Conservation (phyloP, 2,797 vertebrate species). For the Threskiornis aethiopicus region DNA sequence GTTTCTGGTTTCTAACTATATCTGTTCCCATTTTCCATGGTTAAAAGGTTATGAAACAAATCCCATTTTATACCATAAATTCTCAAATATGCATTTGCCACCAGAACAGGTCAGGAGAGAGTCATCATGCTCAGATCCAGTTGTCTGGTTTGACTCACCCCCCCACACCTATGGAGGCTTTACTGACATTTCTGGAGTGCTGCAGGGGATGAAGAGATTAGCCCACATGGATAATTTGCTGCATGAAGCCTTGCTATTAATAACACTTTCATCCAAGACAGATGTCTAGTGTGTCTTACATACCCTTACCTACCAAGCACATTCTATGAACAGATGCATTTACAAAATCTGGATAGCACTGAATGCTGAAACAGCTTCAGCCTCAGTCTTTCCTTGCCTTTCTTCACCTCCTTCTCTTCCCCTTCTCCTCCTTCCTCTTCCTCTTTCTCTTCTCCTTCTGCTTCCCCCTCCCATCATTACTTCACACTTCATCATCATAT, state of each 20-base stretch:
- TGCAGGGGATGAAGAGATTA: background rate
- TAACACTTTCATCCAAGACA: background rate
- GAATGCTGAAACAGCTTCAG: background rate
- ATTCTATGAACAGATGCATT: background rate
- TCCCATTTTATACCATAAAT: background rate
- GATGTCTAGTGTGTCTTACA: background rate
- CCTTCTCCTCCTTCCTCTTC: background rate
- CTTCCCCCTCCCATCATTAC: background rate
- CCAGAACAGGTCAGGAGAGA: background rate
- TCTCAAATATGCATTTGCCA: background rate
- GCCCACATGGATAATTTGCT: background rate
- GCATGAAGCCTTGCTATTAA: background rate
- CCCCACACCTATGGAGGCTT: background rate
- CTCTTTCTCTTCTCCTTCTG: background rate
- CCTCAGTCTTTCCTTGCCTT: background rate
- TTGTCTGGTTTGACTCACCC: background rate
- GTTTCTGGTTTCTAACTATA: background rate
- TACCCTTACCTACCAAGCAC: background rate
- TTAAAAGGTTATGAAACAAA: background rate
- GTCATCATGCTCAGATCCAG: background rate
- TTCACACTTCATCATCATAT: background rate
- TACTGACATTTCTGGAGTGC: background rate
- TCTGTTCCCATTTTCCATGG: background rate
- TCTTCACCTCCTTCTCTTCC: background rate
- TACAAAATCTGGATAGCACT: background rate